These are phyloP conservation scores for Himalopsyche tibetana DNA, from an alignment of 2,888 invertebrate genomes.

Conservation along the genomic window DNA sequence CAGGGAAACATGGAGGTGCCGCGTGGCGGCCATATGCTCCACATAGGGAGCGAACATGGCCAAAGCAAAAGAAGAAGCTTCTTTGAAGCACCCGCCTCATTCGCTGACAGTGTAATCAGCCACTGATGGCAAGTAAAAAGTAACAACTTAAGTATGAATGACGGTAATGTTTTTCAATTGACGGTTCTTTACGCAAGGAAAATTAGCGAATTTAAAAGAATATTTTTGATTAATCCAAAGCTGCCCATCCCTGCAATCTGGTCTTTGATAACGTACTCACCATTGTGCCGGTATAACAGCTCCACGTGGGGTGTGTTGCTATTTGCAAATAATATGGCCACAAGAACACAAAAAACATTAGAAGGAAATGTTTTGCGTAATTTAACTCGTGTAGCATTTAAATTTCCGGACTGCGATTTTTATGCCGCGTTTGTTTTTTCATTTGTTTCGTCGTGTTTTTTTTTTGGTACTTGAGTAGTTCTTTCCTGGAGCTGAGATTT, in stretches of 20 bases:
- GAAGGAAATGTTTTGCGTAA: conserved; percentile 53
- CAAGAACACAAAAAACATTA: conserved; percentile 44
- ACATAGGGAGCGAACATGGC: too few relatives aligned
- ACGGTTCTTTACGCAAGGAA: too few relatives aligned
- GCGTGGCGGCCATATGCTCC: too few relatives aligned
- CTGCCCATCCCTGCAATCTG: neutral
- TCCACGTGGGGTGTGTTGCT: conserved; percentile 31
- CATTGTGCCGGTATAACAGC: neutral
- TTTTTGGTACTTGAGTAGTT: conserved; percentile 26
- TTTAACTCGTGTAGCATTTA: conserved; percentile 52
- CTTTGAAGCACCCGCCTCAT: too few relatives aligned
- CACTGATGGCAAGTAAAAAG: too few relatives aligned
- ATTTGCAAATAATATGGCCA: conserved; percentile 26
- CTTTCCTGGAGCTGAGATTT: conserved; percentile 23
- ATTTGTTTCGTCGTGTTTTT: conserved; percentile 24
- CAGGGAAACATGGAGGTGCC: too few relatives aligned
- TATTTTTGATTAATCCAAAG: too few relatives aligned
- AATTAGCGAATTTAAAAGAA: too few relatives aligned
- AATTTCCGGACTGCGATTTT: conserved; percentile 60
- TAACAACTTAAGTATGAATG: too few relatives aligned
- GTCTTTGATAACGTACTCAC: neutral
- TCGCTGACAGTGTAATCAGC: too few relatives aligned
- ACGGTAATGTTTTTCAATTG: too few relatives aligned
- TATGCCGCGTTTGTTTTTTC: conserved; percentile 48
- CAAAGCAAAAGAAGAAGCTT: too few relatives aligned